Evolutionary conservation across 2,797 vertebrate species (phyloP).

Genomic region (Naso thynnoides): DNA sequence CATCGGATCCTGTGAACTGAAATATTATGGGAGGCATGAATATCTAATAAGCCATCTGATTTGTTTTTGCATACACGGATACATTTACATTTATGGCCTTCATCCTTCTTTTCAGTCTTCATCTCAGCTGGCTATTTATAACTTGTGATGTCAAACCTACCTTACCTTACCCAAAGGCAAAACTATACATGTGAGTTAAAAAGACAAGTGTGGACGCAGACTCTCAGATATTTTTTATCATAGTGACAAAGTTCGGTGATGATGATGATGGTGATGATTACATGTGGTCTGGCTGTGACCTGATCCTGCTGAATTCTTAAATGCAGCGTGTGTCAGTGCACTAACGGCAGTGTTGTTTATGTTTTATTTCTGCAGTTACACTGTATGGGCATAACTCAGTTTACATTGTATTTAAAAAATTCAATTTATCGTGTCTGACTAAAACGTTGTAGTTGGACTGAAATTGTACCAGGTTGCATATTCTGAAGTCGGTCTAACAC

Average conservation of each 20-base stretch:
- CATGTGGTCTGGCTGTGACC: conserved; percentile 34
- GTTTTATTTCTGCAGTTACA: too few species aligned
- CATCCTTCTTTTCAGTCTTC: conserved; percentile 27
- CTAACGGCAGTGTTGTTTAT: too few species aligned
- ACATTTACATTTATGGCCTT: conserved; percentile 28
- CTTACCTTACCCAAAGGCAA: conserved; percentile 35
- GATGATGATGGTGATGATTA: conserved; percentile 35
- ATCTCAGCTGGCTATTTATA: conserved; percentile 48
- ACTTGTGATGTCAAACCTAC: conserved; percentile 52
- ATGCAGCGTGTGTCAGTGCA: conserved; percentile 25
- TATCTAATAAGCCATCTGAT: conserved; percentile 6
- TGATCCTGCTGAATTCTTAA: conserved; percentile 21
- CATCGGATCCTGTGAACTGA: background rate
- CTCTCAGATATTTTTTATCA: conserved; percentile 15
- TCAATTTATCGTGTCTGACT: too few species aligned
- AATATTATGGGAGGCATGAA: conserved; percentile 7
- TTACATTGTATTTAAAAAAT: too few species aligned
- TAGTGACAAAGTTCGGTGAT: conserved; percentile 7
- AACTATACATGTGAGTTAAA: conserved; percentile 5
- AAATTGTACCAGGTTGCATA: too few species aligned
- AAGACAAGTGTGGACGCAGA: background rate
- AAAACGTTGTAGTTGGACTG: too few species aligned
- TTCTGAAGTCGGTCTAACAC: too few species aligned
- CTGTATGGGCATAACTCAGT: too few species aligned
- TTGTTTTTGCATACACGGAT: conserved; percentile 12